Conservation (phyloP, 2,797 vertebrate species). For the Toxotes lorentzi region DNA sequence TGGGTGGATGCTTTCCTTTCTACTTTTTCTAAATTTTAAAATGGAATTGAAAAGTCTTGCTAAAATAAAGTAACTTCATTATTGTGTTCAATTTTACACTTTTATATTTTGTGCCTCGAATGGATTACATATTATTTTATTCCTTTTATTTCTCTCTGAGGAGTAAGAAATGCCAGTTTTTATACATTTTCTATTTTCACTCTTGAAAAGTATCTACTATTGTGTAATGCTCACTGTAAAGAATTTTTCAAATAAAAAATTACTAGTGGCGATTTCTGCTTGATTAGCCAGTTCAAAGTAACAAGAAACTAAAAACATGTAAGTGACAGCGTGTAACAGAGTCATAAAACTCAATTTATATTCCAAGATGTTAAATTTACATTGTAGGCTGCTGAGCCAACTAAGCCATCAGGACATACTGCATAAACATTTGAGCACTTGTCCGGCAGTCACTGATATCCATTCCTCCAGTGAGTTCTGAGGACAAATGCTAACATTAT, state of each 20-base stretch:
- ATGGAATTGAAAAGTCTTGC: not conserved
- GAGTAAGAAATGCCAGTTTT: not conserved
- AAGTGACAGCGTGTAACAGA: slow-evolving; percentile 2
- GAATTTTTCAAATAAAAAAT: not conserved
- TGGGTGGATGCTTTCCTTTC: not conserved
- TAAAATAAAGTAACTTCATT: not conserved
- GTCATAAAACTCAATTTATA: slow-evolving; percentile 27
- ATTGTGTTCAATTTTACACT: not conserved
- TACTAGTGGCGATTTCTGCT: not conserved
- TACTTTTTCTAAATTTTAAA: not conserved
- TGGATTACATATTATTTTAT: not conserved
- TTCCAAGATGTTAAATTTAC: slow-evolving; percentile 29
- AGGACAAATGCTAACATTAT: slow-evolving; percentile 14
- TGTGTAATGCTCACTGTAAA: not conserved
- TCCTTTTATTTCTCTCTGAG: not conserved
- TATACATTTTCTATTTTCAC: not conserved
- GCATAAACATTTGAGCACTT: slow-evolving; percentile 12
- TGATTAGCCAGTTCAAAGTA: slow-evolving; percentile 20
- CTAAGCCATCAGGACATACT: not conserved
- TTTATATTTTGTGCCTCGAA: not conserved
- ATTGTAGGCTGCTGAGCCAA: slow-evolving; percentile 8
- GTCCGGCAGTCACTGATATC: slow-evolving; percentile 11
- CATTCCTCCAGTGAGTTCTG: slow-evolving; percentile 9
- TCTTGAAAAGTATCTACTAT: not conserved
- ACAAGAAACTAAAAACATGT: slow-evolving; percentile 15